Evolutionary conservation across 2,797 vertebrate species (phyloP), one percentile per base, ranked within the genome.

Genomic region (Bradypodion pumilum): DNA sequence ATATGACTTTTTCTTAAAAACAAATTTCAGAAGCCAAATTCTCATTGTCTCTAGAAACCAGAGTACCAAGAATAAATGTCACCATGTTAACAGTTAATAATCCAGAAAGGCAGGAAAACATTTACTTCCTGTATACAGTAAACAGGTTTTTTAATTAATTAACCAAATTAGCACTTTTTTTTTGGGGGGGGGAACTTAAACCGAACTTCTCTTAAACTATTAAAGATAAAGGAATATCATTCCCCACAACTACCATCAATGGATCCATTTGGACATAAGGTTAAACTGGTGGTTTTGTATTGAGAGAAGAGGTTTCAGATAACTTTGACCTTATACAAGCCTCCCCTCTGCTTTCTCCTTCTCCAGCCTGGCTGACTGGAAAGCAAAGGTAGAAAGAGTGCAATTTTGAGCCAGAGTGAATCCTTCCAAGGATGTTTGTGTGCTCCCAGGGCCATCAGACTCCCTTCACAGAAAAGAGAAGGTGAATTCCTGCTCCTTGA

Each of bases 121-220:
- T 46, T 35, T 21, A 27, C 65, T 89, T 91, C 88, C 32, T 73
- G 85, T 88, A 91, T 23, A 77, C 84, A 87, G 76, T 70, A 29
- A 84, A 80, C 21, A 78, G 12, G 5, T 40, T 84, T 82, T 7
- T 52, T 56, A 42, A 63, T 83, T 1, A 81, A 82, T 91, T 70
- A 79, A 88, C 86, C 62, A 87, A 80, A 69, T 66, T 83, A 86
- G 8, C 79, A 88, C 88, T 25, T 42, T 29, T 56, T n/a, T n/a
- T n/a, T n/a, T n/a, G n/a, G n/a, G 62, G 84, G 19, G 81, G 65
- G 59, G 0, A 35, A 70, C 78, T 80, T 85, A 86, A 86, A 73
- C 73, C 35, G 42, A 49, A 68, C 3, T 77, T 81, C 35, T 65
- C 42, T 82, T 63, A 84, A 13, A 81, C 35, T 27, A 7, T 27